A percentile compares a stretch with the other conserved stretches of the same genome.
Conservation (phyloP, 2,888 invertebrate species). For the Rhamnusium bicolor region DNA sequence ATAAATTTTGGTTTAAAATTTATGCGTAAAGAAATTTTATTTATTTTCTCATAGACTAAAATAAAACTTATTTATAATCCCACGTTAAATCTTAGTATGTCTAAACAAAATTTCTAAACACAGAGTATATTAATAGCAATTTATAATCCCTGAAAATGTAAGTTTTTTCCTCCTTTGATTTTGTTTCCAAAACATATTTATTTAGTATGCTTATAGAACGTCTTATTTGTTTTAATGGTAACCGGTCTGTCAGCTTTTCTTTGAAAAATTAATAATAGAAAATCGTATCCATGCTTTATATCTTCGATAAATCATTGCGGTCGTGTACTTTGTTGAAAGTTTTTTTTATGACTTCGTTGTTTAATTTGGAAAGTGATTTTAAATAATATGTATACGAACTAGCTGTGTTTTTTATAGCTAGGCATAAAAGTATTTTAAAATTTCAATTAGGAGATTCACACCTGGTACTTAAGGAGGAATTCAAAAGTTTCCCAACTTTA, state of each 20-base stretch:
- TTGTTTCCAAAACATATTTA: slow-evolving; percentile 9
- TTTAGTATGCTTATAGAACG: background rate
- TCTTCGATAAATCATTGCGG: background rate
- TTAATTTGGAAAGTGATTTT: slow-evolving; percentile 10
- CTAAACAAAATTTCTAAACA: background rate
- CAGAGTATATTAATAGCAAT: slow-evolving; percentile 11
- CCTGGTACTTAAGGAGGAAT: slow-evolving; percentile 4
- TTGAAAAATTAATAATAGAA: slow-evolving; percentile 18
- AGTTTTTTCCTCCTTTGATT: slow-evolving; percentile 8
- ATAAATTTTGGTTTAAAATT: too few species aligned
- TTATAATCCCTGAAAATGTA: slow-evolving; percentile 17
- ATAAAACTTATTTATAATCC: slow-evolving; percentile 8
- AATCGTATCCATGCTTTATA: background rate
- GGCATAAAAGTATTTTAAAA: slow-evolving; percentile 3
- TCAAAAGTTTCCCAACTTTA: slow-evolving; percentile 1
- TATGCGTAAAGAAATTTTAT: too few species aligned
- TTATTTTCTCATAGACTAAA: too few species aligned
- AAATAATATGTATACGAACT: slow-evolving; percentile 5
- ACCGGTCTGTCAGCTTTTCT: background rate
- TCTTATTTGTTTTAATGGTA: background rate
- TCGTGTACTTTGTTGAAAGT: background rate
- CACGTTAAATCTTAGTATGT: background rate
- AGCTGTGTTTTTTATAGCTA: background rate
- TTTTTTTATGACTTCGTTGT: background rate
- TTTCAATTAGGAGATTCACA: slow-evolving; percentile 5